Evolutionary conservation across 2,113 vertebrate species (phyloP), one percentile per base, ranked within the genome.

Genomic region (Lophura nycthemera): DNA sequence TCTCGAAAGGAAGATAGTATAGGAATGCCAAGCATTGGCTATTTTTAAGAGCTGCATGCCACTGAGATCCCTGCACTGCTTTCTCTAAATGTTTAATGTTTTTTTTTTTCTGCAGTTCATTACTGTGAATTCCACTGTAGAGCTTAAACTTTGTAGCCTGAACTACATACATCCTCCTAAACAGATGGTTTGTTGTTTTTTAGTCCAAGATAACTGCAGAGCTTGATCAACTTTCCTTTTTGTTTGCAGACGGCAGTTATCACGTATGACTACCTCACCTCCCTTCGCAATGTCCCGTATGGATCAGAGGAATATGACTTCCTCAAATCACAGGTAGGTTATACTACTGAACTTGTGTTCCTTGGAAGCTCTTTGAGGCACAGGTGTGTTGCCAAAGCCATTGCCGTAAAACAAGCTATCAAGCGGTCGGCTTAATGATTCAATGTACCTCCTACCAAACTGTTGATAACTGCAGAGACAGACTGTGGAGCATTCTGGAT

Each of bases 181-280:
- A 32, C 5, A 89, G 69, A 72, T 59, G 10, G 11, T 75, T 86
- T 47, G 21, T 8, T 87, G 54, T 69, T 89, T 52, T 91, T 52
- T 88, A 24, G 11, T 81, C 48, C 25, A 34, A 48, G 57, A 8
- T 69, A 75, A 50, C 45, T 83, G 59, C 47, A 34, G 34, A 80
- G n/a, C 32, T 57, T 73, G 88, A 42, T 96, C 30, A 57, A 47
- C 71, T 24, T 86, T 47, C 85, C 85, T 22, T 83, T 97, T 96
- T 74, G 24, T 92, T 97, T 98, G 78, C 97, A 99, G 99, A 99
- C 99, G 0, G 98, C 98, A 30, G 96, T 98, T 86, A 99, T 99
- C 97, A 98, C 98, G 89, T 99, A 98, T 24, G 99, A 99, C 97
- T 99, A 99, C 86, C 97, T 99, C 90, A 98, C 98, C 4, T 97